Evolutionary conservation across 2,888 invertebrate species (phyloP).

Genomic region (Parelbella ahira): DNA sequence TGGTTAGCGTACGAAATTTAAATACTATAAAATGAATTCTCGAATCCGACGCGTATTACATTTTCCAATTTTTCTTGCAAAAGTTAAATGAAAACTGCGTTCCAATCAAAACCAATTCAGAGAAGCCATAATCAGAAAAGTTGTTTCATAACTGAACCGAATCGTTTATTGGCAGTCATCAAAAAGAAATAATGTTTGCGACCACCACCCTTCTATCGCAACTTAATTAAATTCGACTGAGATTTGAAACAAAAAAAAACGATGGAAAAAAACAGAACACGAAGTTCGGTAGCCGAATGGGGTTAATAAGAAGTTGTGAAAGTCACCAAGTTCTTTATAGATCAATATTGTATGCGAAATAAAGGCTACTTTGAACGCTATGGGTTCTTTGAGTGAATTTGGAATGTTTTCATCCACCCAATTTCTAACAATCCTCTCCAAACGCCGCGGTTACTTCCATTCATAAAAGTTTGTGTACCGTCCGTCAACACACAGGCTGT

Average conservation of each 20-base stretch:
- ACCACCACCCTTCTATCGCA: constrained; percentile 54
- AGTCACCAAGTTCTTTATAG: constrained; percentile 18
- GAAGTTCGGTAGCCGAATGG: constrained; percentile 32
- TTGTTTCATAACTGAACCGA: constrained; percentile 46
- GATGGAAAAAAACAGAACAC: constrained; percentile 32
- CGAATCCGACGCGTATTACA: too few species aligned
- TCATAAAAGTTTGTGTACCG: background rate
- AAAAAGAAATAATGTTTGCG: constrained; percentile 67
- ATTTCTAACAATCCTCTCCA: constrained; percentile 2
- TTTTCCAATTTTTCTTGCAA: constrained; percentile 21
- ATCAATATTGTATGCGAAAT: constrained; percentile 17
- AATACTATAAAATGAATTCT: too few species aligned
- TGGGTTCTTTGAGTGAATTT: constrained; percentile 5
- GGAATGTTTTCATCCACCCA: background rate
- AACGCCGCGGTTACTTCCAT: background rate
- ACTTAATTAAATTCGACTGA: constrained; percentile 68
- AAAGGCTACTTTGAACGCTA: background rate
- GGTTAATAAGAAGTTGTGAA: constrained; percentile 37
- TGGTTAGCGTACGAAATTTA: too few species aligned
- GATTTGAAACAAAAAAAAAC: constrained; percentile 40
- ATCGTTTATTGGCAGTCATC: constrained; percentile 76
- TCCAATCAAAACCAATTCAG: constrained; percentile 53
- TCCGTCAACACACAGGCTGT: background rate
- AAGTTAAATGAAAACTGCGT: constrained; percentile 44
- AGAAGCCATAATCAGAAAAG: constrained; percentile 53